Evolutionary conservation across 2,888 invertebrate species (phyloP).

Genomic region (Laspeyria flexula): DNA sequence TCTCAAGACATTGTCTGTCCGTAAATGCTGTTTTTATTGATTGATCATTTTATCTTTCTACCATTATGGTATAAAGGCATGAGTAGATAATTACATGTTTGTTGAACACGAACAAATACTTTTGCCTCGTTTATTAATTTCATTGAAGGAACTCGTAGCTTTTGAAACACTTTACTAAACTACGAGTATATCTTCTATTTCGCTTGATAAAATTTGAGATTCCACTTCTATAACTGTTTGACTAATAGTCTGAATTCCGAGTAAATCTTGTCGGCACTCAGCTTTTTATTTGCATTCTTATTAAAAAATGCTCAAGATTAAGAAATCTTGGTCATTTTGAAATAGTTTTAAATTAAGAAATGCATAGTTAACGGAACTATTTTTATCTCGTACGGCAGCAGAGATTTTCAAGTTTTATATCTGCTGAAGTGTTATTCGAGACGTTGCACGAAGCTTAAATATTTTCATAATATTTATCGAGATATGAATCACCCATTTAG

Average conservation of each 20-base stretch:
- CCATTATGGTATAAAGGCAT: conserved; percentile 26
- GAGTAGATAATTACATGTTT: conserved; percentile 11
- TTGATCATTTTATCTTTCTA: conserved; percentile 28
- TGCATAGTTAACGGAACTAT: conserved; percentile 4
- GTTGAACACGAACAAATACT: neutral
- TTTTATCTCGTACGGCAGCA: neutral
- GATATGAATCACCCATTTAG: neutral
- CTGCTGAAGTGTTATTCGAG: neutral
- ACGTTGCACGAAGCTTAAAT: neutral
- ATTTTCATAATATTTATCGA: neutral
- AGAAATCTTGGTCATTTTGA: neutral
- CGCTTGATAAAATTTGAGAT: neutral
- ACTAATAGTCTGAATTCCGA: neutral
- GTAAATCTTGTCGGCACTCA: conserved; percentile 3
- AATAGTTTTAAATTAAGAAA: conserved; percentile 1
- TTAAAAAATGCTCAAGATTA: conserved; percentile 1
- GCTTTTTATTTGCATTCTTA: neutral
- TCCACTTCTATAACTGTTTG: neutral
- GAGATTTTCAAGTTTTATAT: neutral
- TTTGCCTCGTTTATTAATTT: neutral
- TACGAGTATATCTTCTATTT: neutral
- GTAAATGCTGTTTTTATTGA: conserved; percentile 33
- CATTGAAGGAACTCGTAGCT: neutral
- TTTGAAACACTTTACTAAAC: neutral
- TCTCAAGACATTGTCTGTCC: conserved; percentile 44